phyloP scores from a whole-genome alignment of 2,888 invertebrate genomes.

The Crematogaster levior region DNA sequence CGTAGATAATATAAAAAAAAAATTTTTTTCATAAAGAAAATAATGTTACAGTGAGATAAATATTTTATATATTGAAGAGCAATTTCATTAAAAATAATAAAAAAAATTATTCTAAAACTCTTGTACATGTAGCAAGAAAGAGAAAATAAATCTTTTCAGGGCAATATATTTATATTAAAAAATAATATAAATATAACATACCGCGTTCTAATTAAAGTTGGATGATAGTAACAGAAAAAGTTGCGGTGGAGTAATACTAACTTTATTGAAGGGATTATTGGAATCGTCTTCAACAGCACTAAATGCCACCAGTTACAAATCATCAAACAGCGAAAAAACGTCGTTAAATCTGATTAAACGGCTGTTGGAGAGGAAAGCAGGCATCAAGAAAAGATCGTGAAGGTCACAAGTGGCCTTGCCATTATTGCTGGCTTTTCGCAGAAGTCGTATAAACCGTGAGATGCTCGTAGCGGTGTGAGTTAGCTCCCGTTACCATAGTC shows the following conservation, averaged over 20 bases:
- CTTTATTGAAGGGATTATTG: not conserved
- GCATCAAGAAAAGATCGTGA: not conserved
- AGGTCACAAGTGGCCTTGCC: conserved; percentile 2
- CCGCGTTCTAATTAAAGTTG: not conserved
- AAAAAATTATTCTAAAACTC: not conserved
- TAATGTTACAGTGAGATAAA: not conserved
- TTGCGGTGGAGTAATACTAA: not conserved
- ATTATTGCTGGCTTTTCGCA: conserved; percentile 43
- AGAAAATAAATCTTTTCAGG: conserved; percentile 1
- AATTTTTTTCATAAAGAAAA: not conserved
- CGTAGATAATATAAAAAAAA: not conserved
- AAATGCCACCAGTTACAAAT: not conserved
- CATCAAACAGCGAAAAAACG: not conserved
- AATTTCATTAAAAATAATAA: no score
- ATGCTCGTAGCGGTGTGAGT: conserved; percentile 62
- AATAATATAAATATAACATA: conserved; percentile 17
- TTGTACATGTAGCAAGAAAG: not conserved
- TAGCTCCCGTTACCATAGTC: conserved; percentile 67
- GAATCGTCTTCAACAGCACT: not conserved
- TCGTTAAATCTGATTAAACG: not conserved
- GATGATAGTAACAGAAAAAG: not conserved
- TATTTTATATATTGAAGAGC: not conserved
- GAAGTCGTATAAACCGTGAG: conserved; percentile 60
- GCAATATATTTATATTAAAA: not conserved
- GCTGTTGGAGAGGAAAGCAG: not conserved